Base-by-base conservation (phyloP, 2,888 invertebrate genomes). In the Eupithecia abbreviata region DNA sequence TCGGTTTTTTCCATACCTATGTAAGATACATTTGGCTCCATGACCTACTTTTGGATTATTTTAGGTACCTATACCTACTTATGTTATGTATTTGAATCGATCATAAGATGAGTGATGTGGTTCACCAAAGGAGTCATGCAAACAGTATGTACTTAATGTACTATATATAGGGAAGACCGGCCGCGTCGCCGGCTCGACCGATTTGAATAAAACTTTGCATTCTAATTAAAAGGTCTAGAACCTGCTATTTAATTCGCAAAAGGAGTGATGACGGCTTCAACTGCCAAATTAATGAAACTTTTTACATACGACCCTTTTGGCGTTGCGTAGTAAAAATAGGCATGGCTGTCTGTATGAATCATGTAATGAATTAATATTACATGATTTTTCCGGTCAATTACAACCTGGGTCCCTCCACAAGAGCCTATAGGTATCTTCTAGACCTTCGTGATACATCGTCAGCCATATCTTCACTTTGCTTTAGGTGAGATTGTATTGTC, bases 201-300 rank as follows among this genome's bases (percentile, higher is more conserved):
- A 82, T 82, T 82, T 81, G 76, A 82, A 82, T 82, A 79, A 78
- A 79, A 75, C 73, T 79, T 75, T 77, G 70, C 75, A 82, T 82
- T 82, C 71, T 80, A 82, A 82, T 82, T 71, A 74, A 76, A 75
- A 76, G 49, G 75, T 73, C 70, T 69, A 73, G 78, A 78, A 74
- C 71, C 73, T 66, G 71, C 65, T 78, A 69, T 77, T 78, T 42
- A 71, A 9, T 71, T 12, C 45, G 15, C 65, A 71, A 43, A 76
- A 67, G 78, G 78, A n/a, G 68, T 73, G 73, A 72, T 78, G 78
- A 75, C 55, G 75, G 55, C 68, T 74, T 78, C 45, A 72, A 55
- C 72, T 78, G 77, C 68, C 45, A 75, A 75, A 75, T 71, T 75
- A 78, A 75, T 77, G 70, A 47, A 30, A 45, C 30, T 62, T 55